phyloP scores from a whole-genome alignment of 92 coral and sea anemone genomes.

The Epizoanthus ramosus region DNA sequence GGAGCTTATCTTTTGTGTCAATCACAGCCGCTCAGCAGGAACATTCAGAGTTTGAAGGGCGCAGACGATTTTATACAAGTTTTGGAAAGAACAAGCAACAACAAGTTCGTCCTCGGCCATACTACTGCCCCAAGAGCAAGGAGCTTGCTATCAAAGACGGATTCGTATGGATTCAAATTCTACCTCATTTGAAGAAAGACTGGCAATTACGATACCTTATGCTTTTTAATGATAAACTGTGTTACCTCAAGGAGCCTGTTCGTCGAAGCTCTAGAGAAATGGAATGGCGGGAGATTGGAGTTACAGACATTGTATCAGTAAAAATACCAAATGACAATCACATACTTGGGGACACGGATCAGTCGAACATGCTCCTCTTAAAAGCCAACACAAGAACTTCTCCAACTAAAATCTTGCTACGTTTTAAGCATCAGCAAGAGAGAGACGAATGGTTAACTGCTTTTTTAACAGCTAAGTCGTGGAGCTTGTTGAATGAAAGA shows the following conservation, averaged over 20 bases:
- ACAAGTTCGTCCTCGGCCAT: slow-evolving; percentile 6
- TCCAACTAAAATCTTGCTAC: slow-evolving; percentile 32
- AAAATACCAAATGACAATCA: slow-evolving; percentile 33
- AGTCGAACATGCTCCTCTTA: slow-evolving; percentile 29
- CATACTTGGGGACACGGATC: background rate
- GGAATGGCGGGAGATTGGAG: slow-evolving; percentile 35
- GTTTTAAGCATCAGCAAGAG: slow-evolving; percentile 32
- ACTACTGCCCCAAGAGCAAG: slow-evolving; percentile 25
- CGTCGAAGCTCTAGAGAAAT: slow-evolving; percentile 26
- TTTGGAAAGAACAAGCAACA: slow-evolving; percentile 22
- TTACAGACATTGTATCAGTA: slow-evolving; percentile 30
- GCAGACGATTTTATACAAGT: slow-evolving; percentile 13
- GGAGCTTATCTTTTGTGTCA: slow-evolving; percentile 14
- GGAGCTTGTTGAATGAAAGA: slow-evolving; percentile 39
- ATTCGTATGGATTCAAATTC: slow-evolving; percentile 36
- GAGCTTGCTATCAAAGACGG: slow-evolving; percentile 32
- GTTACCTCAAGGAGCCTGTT: slow-evolving; percentile 34
- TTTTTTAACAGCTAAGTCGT: slow-evolving; percentile 38
- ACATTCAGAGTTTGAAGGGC: background rate
- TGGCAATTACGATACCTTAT: slow-evolving; percentile 35
- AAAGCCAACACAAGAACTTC: slow-evolving; percentile 30
- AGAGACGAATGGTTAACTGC: slow-evolving; percentile 44
- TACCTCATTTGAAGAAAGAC: slow-evolving; percentile 27
- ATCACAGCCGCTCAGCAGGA: slow-evolving; percentile 1
- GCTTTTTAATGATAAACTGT: slow-evolving; percentile 36